Evolutionary conservation across 1,140 invertebrate genomes (phyloP).

Genomic region (Telenomus remus): DNA sequence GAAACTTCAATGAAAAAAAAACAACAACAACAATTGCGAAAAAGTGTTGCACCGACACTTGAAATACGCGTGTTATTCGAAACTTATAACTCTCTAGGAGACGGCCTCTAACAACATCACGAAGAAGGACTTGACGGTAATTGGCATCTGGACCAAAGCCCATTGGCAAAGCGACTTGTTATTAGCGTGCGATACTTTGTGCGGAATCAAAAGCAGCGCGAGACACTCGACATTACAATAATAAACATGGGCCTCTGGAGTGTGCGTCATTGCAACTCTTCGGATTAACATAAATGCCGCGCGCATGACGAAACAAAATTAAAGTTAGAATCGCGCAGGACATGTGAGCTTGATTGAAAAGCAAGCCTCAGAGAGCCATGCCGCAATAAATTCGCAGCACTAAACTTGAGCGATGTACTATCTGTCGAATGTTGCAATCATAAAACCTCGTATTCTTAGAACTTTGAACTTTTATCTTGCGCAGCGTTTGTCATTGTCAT

Average conservation of each 20-base stretch:
- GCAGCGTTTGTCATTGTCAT: constrained; percentile 55
- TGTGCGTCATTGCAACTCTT: constrained; percentile 30
- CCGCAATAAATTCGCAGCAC: constrained; percentile 41
- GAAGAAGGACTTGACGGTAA: constrained; percentile 9
- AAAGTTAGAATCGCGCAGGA: constrained; percentile 33
- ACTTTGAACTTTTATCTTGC: constrained; percentile 34
- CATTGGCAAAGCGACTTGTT: constrained; percentile 35
- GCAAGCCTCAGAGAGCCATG: constrained; percentile 20
- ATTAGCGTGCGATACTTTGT: constrained; percentile 25
- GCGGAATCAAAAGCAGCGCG: constrained; percentile 29
- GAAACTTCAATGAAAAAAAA: too few relatives aligned
- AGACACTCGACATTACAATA: constrained; percentile 38
- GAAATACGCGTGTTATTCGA: constrained; percentile 8
- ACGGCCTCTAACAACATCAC: constrained; percentile 14
- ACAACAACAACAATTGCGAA: too few relatives aligned
- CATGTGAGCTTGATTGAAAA: constrained; percentile 49
- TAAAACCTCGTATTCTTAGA: too few relatives aligned
- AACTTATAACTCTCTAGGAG: background rate
- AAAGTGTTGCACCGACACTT: background rate
- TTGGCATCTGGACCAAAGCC: constrained; percentile 32
- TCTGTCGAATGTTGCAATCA: background rate
- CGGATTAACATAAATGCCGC: constrained; percentile 51
- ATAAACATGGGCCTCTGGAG: constrained; percentile 41
- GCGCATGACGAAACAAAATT: constrained; percentile 45
- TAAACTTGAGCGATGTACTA: constrained; percentile 39